phyloP scores from a whole-genome alignment of 2,113 vertebrate genomes.

The Ivindomyrus marchei region DNA sequence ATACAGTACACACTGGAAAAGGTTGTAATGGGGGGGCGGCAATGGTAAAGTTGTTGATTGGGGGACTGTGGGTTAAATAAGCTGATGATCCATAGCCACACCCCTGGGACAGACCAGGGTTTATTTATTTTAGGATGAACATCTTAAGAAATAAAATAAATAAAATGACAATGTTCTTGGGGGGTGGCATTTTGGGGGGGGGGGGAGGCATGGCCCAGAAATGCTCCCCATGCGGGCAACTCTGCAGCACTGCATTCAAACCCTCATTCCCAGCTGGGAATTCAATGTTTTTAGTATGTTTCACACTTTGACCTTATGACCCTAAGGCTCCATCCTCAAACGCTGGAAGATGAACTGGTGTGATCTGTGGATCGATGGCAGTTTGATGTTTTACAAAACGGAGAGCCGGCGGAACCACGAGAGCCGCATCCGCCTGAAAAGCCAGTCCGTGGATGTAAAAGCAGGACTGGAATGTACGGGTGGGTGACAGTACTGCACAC shows the following conservation, averaged over 20 bases:
- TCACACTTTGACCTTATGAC: neutral
- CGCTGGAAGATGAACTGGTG: slow-evolving; percentile 97
- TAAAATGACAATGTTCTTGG: neutral
- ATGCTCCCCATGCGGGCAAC: neutral
- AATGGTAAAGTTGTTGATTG: neutral
- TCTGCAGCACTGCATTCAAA: neutral
- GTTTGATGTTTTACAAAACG: slow-evolving; percentile 77
- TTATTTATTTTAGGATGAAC: neutral
- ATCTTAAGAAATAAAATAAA: neutral
- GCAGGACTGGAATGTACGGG: slow-evolving; percentile 79
- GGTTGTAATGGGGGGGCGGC: neutral
- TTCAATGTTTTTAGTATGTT: neutral
- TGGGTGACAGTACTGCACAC: slow-evolving; percentile 31
- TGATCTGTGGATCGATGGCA: slow-evolving; percentile 86
- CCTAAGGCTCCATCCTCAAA: slow-evolving; percentile 71
- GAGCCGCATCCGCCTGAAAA: slow-evolving; percentile 70
- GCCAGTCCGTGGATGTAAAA: slow-evolving; percentile 66
- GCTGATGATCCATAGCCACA: neutral
- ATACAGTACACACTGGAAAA: neutral
- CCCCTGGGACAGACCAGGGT: neutral
- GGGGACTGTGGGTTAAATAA: neutral
- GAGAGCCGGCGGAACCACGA: slow-evolving; percentile 73
- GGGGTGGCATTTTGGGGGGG: too few species aligned
- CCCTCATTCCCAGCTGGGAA: neutral
- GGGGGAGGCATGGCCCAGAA: neutral